A percentile compares a stretch with the other conserved stretches of the same genome.
Conservation (phyloP, 2,797 vertebrate genomes). For the Jordanella pulchra region DNA sequence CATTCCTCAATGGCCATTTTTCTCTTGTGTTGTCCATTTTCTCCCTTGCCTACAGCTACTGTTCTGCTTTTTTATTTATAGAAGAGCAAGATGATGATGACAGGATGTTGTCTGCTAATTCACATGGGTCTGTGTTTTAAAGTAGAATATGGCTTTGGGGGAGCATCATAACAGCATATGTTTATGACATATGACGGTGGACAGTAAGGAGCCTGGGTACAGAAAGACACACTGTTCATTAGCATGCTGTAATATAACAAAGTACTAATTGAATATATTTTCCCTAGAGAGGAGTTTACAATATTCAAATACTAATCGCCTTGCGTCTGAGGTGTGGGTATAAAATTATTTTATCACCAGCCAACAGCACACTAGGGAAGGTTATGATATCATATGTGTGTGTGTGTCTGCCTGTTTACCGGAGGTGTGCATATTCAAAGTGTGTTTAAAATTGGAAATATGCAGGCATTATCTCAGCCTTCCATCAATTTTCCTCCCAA, state of each 20-base stretch:
- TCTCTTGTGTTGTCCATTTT: conserved; percentile 19
- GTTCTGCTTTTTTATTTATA: conserved; percentile 33
- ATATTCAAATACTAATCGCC: conserved; percentile 50
- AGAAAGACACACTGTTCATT: conserved; percentile 26
- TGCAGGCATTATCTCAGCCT: conserved; percentile 39
- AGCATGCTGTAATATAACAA: conserved; percentile 36
- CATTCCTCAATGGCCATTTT: conserved; percentile 34
- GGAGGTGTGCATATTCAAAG: conserved; percentile 26
- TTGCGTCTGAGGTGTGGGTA: conserved; percentile 26
- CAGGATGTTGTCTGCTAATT: conserved; percentile 55
- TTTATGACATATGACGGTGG: conserved; percentile 58
- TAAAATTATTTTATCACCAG: conserved; percentile 27
- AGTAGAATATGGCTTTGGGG: conserved; percentile 44
- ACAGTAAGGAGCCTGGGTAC: conserved; percentile 28
- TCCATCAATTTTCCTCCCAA: conserved; percentile 58
- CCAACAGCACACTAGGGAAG: conserved; percentile 29
- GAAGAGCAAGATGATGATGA: conserved; percentile 56
- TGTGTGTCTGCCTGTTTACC: conserved; percentile 24
- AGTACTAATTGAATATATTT: conserved; percentile 49
- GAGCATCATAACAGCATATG: conserved; percentile 52
- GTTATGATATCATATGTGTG: conserved; percentile 25
- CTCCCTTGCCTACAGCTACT: conserved; percentile 28
- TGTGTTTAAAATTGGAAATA: conserved; percentile 54
- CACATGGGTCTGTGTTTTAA: conserved; percentile 53
- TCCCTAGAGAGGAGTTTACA: conserved; percentile 27